Base-by-base conservation (phyloP, 2,113 vertebrate species). In the Hypomesus transpacificus region DNA sequence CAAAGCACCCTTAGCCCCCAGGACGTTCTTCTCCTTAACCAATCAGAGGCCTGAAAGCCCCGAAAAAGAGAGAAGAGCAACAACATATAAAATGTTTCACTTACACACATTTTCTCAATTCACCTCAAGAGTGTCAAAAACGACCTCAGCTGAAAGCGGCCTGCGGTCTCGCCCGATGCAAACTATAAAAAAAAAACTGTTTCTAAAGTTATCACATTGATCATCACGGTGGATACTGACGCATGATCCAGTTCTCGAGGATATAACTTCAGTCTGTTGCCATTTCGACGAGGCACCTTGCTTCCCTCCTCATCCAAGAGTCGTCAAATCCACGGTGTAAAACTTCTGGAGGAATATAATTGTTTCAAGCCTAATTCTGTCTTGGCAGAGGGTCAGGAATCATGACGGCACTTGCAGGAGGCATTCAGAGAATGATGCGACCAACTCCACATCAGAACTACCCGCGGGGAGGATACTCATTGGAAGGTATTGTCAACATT, bases 401-500 rank as follows among this genome's bases (percentile, higher is more conserved):
- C 79, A 98, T 98, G 96, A 94, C 96, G 89, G 95, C 95, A 79
- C 90, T 98, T 69, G 93, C 95, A 71, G 96, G 96, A 90, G 95
- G 95, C 80, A 94, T 98, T 81, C 95, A 95, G 82, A 96, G 95
- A 84, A 98, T 99, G 96, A 98, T 98, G 95, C 92, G 95, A 86
- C 96, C 97, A 39, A 92, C 91, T 77, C 94, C 96, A 21, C 96
- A 96, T 82, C 97, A 99, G 90, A 99, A 94, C 89, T 99, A 96
- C 76, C 93, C 96, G 46, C 93, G 96, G 83, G 95, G 94, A 81
- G 96, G 94, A 57, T 98, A 98, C 84, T 96, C 97, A 22, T 89
- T 99, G 77, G 97, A 99, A 94, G 97, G 97, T 99, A 94, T 63
- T 28, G 21, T 28, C 14, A 61, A 18, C 28, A 63, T 14, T 3